These are phyloP conservation scores for Motacilla alba DNA, from an alignment of 2,113 vertebrate species.

Conservation along the genomic window DNA sequence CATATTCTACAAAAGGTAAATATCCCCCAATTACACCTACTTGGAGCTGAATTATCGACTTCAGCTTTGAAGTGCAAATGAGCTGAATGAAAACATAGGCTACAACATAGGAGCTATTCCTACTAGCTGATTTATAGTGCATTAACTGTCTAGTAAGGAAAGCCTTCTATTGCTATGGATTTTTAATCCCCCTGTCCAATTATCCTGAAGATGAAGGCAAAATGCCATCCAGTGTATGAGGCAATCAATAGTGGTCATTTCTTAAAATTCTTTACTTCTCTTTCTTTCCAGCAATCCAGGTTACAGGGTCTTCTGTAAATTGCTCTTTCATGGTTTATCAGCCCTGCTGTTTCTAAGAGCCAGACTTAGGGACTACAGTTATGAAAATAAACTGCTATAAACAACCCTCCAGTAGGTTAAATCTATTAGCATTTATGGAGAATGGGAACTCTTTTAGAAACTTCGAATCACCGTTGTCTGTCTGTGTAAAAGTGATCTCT, in stretches of 20 bases:
- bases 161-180: constrained; percentile 63
- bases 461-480: constrained; percentile 26
- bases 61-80: constrained; percentile 80
- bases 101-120: constrained; percentile 61
- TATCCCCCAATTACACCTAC: constrained; percentile 68
- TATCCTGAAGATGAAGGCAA: constrained; percentile 70
- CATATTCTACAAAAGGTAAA: constrained; percentile 71
- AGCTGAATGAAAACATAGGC: constrained; percentile 72
- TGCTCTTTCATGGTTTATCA: constrained; percentile 54
- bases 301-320: constrained; percentile 47
- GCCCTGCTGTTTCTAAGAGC: constrained; percentile 54
- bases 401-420: constrained; percentile 43
- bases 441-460: constrained; percentile 57
- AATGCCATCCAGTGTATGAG: constrained; percentile 43
- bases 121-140: constrained; percentile 63
- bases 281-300: constrained; percentile 40
- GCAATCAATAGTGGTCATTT: constrained; percentile 63
- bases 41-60: constrained; percentile 74
- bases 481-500: constrained; percentile 47
- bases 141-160: constrained; percentile 69
- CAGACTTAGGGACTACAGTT: constrained; percentile 40
- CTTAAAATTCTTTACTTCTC: constrained; percentile 63
- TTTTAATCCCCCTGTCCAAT: constrained; percentile 56
- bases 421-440: constrained; percentile 40
- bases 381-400: constrained; percentile 61